A percentile compares a stretch with the other conserved stretches of the same genome.
These are phyloP conservation scores for Colossoma macropomum DNA, from an alignment of 2,113 vertebrate species.

Conservation along the genomic window DNA sequence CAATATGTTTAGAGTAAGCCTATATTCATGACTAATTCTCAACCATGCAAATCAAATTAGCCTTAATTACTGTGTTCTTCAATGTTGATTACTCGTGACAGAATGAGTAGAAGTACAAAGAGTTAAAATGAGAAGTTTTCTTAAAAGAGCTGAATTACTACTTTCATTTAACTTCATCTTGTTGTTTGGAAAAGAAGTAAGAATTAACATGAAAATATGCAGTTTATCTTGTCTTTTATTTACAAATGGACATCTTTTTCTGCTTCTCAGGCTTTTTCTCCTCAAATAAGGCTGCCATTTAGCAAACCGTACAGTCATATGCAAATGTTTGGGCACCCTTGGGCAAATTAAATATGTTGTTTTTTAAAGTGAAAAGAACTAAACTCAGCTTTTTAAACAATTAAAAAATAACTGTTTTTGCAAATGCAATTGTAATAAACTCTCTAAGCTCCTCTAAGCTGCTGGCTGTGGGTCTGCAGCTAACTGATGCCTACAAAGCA, in stretches of 20 bases:
- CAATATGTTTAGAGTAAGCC: neutral
- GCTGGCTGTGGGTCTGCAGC: too few relatives aligned
- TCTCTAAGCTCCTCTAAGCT: too few relatives aligned
- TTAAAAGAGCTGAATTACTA: neutral
- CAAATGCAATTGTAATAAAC: too few relatives aligned
- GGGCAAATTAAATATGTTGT: too few relatives aligned
- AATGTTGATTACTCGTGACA: conserved; percentile 13
- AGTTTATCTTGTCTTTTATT: neutral
- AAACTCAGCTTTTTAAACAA: too few relatives aligned
- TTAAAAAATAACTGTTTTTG: too few relatives aligned
- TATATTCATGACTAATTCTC: neutral
- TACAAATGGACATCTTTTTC: neutral
- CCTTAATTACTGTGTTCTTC: neutral
- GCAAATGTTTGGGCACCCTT: too few relatives aligned
- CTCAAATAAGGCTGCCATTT: neutral
- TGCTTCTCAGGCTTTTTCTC: neutral
- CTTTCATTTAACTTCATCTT: neutral
- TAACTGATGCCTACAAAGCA: too few relatives aligned
- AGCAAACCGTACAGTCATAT: neutral
- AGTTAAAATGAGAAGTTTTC: neutral
- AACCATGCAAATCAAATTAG: conserved; percentile 17
- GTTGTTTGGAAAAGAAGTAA: neutral
- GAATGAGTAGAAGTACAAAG: neutral
- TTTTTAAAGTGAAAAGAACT: too few relatives aligned
- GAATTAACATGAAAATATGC: neutral